Conservation (phyloP, 2,888 invertebrate species). For the Pardosa pseudoannulata region DNA sequence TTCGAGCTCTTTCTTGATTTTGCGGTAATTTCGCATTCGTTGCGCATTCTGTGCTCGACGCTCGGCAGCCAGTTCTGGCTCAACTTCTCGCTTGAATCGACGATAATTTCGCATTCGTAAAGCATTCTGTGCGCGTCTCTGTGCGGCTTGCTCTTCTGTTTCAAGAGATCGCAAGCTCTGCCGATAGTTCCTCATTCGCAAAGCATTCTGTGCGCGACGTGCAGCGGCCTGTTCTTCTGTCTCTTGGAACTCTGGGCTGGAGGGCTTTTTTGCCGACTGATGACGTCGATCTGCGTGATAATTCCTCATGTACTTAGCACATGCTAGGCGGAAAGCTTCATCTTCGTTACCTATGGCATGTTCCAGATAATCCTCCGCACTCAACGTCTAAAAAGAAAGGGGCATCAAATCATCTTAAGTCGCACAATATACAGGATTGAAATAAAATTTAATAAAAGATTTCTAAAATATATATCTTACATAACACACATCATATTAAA, state of each 20-base stretch:
- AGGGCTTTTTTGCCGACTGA: background rate
- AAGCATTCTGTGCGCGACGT: background rate
- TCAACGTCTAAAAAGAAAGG: background rate
- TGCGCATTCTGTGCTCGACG: background rate
- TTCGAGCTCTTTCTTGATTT: background rate
- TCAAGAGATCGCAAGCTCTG: background rate
- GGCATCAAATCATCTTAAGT: too few relatives aligned
- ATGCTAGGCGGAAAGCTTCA: background rate
- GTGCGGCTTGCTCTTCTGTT: background rate
- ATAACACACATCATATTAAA: too few relatives aligned
- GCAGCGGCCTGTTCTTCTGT: background rate
- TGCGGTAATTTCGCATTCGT: background rate
- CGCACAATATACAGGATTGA: too few relatives aligned
- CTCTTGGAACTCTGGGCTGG: background rate
- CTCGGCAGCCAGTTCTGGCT: background rate
- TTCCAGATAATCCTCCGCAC: background rate
- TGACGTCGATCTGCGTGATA: background rate
- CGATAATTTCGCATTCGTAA: background rate
- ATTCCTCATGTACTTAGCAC: background rate
- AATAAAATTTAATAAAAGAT: too few relatives aligned
- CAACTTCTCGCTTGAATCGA: background rate
- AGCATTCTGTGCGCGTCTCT: background rate
- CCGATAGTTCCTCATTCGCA: background rate
- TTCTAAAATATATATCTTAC: too few relatives aligned
- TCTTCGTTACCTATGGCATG: background rate